Base-by-base conservation (phyloP, 1,140 invertebrate species). In the Eurosta solidaginis region DNA sequence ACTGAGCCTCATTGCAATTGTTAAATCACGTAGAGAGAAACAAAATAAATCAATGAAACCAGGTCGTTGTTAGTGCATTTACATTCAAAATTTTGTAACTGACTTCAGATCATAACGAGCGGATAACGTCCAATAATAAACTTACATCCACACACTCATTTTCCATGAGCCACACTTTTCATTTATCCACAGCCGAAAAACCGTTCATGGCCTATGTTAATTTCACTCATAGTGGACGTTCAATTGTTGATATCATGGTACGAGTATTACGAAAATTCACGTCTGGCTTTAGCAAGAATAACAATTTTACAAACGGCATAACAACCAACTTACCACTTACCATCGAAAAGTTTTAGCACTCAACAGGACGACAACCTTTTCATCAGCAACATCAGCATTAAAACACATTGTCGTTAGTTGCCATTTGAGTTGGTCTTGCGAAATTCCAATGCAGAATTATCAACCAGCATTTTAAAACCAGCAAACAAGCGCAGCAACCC, bases 391-490 rank as follows among this genome's bases (percentile, higher is more conserved):
- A n/a, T 36, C 17, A 68, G 59, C 59, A 40, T 42, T 22, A 40
- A 22, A 68, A 0, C 40, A 17, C 59, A 40, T 68, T 22, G 27
- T 22, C 22, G 4, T n/a, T 14, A 40, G 33, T 40, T 40, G 17
- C 59, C 33, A 68, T 20, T 20, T 40, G 59, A 68, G 22, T 40
- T 27, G 33, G 59, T 20, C 40, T 40, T 68, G 14, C 1, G 14
- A 29, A 22, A 68, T 14, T 68, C 29, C 59, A 9, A 22, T 20
- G 33, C n/a, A 68, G n/a, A 68, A 68, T 40, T 68, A 33, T 68
- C 59, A 68, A 68, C 36, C 33, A 68, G 59, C 36, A 68, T 68
- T 68, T 27, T 36, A 40, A 68, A 68, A 68, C n/a, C 17, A 29
- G 33, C 17, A 68, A 33, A 36, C 33, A 68, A 29, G 12, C 27